Evolutionary conservation across 1,140 invertebrate species (phyloP).

Genomic region (Aphis gossypii): DNA sequence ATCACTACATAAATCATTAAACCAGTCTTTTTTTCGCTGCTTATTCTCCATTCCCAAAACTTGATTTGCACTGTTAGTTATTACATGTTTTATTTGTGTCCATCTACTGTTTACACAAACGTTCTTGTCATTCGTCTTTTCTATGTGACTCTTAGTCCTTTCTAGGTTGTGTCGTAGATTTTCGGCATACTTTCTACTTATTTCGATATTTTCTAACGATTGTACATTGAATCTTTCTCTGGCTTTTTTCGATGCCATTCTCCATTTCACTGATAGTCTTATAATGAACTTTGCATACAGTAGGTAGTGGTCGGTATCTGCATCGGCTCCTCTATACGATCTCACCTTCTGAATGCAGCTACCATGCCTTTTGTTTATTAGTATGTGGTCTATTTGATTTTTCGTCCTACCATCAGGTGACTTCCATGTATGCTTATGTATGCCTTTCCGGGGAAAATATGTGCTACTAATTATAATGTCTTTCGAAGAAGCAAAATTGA

Average conservation of each 20-base stretch:
- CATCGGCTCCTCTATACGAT: slow-evolving; percentile 57
- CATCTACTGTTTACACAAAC: too few species aligned
- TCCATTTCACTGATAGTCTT: slow-evolving; percentile 39
- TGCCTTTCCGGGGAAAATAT: background rate
- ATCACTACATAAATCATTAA: background rate
- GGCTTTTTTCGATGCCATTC: background rate
- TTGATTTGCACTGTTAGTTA: slow-evolving; percentile 17
- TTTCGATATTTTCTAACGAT: slow-evolving; percentile 32
- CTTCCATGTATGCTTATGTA: slow-evolving; percentile 13
- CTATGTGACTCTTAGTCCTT: too few species aligned
- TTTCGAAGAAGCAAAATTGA: too few species aligned
- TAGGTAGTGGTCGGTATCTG: slow-evolving; percentile 59
- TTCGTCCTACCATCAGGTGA: background rate
- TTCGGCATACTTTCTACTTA: slow-evolving; percentile 33
- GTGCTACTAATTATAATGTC: background rate
- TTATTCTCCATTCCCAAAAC: slow-evolving; percentile 8
- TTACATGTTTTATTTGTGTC: slow-evolving; percentile 19
- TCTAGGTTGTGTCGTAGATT: background rate
- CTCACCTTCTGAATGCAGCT: slow-evolving; percentile 52
- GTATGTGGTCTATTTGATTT: background rate
- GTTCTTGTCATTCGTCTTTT: too few species aligned
- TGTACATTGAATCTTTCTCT: slow-evolving; percentile 31
- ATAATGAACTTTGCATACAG: slow-evolving; percentile 53
- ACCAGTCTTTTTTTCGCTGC: slow-evolving; percentile 22
- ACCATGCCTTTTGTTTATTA: slow-evolving; percentile 9